phyloP scores from a whole-genome alignment of 2,113 vertebrate species.

The Diadophis punctatus region DNA sequence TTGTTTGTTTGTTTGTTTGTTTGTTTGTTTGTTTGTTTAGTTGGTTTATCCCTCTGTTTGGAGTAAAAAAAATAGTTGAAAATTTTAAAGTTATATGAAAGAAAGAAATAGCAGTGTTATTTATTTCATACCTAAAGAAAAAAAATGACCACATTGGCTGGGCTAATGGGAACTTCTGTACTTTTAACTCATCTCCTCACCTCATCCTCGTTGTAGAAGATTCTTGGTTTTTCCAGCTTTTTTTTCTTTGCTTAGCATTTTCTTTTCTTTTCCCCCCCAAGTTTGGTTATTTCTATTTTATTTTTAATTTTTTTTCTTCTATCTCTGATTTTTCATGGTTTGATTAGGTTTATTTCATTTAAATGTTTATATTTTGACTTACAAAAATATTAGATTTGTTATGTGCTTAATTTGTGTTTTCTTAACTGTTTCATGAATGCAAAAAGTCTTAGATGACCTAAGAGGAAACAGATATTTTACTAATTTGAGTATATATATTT shows the following conservation, averaged over 20 bases:
- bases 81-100: background rate
- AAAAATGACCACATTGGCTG: background rate
- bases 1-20: too few species aligned
- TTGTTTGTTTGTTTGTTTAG: background rate
- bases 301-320: background rate
- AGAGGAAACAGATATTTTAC: background rate
- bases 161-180: background rate
- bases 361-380: background rate
- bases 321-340: background rate
- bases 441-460: background rate
- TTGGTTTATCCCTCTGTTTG: background rate
- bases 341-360: background rate
- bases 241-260: background rate
- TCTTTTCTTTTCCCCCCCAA: background rate
- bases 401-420: background rate
- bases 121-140: background rate
- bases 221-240: background rate
- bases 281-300: background rate
- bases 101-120: background rate
- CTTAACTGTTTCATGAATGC: background rate
- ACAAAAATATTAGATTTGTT: background rate
- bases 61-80: background rate
- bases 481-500: background rate
- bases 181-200: background rate
- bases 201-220: background rate